Evolutionary conservation across 2,888 invertebrate genomes (phyloP).

Genomic region (Pasiphila rectangulata): DNA sequence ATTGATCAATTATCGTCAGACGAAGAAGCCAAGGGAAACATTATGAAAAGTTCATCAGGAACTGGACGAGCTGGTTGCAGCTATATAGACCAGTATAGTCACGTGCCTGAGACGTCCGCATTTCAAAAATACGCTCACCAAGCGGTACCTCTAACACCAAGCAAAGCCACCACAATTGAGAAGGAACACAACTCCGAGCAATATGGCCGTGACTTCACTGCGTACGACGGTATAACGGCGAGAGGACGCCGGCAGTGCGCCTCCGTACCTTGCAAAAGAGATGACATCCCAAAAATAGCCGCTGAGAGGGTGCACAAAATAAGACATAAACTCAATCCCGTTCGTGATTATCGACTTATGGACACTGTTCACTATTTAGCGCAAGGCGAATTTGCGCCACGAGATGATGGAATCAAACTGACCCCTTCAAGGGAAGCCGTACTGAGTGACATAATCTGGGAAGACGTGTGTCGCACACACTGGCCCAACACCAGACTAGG

Average conservation of each 20-base stretch:
- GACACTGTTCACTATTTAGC: slow-evolving; percentile 76
- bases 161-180: slow-evolving; percentile 63
- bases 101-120: slow-evolving; percentile 70
- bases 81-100: slow-evolving; percentile 72
- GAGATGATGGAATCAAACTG: slow-evolving; percentile 73
- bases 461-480: slow-evolving; percentile 74
- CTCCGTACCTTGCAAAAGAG: slow-evolving; percentile 67
- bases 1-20: slow-evolving; percentile 60
- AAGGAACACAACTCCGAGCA: slow-evolving; percentile 74
- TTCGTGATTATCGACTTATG: slow-evolving; percentile 72
- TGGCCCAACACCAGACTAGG: slow-evolving; percentile 70
- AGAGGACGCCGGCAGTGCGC: slow-evolving; percentile 67
- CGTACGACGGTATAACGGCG: slow-evolving; percentile 72
- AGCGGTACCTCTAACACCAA: slow-evolving; percentile 57
- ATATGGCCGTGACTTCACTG: slow-evolving; percentile 70
- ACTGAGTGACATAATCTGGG: slow-evolving; percentile 74
- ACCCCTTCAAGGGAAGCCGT: slow-evolving; percentile 75
- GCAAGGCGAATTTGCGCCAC: slow-evolving; percentile 74
- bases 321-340: slow-evolving; percentile 70
- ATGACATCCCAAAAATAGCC: slow-evolving; percentile 62
- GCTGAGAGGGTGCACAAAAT: slow-evolving; percentile 72
- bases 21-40: slow-evolving; percentile 51
- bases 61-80: slow-evolving; percentile 60
- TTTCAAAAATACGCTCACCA: slow-evolving; percentile 67
- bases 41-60: slow-evolving; percentile 45